These are phyloP conservation scores for Misgurnus mizolepis DNA, from an alignment of 2,113 vertebrate genomes.

Conservation along the genomic window DNA sequence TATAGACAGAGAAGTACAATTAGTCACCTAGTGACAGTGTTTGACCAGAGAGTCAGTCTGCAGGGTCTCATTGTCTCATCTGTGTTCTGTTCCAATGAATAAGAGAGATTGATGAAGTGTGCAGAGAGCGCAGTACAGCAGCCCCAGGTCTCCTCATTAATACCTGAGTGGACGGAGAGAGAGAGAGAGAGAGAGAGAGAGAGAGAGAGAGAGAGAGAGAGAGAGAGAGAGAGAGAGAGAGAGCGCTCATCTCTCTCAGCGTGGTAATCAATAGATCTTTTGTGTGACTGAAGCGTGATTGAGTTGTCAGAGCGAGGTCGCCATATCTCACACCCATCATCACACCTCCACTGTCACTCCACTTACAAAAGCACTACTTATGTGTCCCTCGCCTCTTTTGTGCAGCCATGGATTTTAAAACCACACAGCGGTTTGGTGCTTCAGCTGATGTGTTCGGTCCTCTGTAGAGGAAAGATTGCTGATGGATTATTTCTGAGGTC, in stretches of 20 bases:
- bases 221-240: slow-evolving; percentile 35
- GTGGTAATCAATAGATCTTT: slow-evolving; percentile 68
- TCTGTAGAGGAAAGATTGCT: slow-evolving; percentile 25
- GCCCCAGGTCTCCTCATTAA: slow-evolving; percentile 44
- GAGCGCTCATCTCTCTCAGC: slow-evolving; percentile 52
- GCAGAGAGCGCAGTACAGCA: slow-evolving; percentile 2
- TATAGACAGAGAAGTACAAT: not conserved
- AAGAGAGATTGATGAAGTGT: slow-evolving; percentile 65
- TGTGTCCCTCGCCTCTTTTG: slow-evolving; percentile 16
- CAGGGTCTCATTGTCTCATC: slow-evolving; percentile 54
- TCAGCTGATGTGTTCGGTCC: not conserved
- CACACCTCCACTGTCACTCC: not conserved
- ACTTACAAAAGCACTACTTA: not conserved
- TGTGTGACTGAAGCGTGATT: slow-evolving; percentile 61
- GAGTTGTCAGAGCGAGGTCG: slow-evolving; percentile 55
- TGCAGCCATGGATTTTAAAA: slow-evolving; percentile 24
- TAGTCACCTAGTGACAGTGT: not conserved
- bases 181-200: slow-evolving; percentile 28
- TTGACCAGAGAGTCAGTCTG: slow-evolving; percentile 51
- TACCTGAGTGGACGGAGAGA: slow-evolving; percentile 27
- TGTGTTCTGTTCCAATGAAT: slow-evolving; percentile 63
- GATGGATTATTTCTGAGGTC: slow-evolving; percentile 55
- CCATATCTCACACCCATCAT: slow-evolving; percentile 51
- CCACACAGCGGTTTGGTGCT: not conserved
- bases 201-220: slow-evolving; percentile 36